Conservation (phyloP, 2,888 invertebrate species). For the Atethmia centrago region DNA sequence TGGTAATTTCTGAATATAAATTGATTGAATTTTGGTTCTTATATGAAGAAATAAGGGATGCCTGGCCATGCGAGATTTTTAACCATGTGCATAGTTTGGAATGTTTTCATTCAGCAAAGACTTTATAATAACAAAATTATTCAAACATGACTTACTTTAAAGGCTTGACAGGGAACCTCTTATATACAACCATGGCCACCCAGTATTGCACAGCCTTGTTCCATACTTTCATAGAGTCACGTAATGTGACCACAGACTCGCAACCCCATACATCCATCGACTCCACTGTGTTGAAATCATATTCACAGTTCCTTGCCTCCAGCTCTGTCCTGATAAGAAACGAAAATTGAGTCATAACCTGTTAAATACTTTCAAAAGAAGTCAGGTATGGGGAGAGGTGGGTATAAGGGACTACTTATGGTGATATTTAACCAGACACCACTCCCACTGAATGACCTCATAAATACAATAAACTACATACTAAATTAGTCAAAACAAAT, state of each 20-base stretch:
- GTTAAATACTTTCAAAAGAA: too few relatives aligned
- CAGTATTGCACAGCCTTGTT: constrained; percentile 99
- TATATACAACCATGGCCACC: constrained; percentile 97
- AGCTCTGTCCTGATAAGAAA: constrained; percentile 78
- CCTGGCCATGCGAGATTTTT: background rate
- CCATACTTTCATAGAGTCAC: constrained; percentile 98
- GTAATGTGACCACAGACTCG: constrained; percentile 95
- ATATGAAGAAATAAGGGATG: too few relatives aligned
- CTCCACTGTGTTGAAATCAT: constrained; percentile 95
- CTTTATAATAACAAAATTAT: background rate
- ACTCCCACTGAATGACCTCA: background rate
- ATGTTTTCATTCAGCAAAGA: background rate
- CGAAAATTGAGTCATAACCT: background rate
- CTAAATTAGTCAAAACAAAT: background rate
- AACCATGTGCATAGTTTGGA: background rate
- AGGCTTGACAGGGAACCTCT: constrained; percentile 92
- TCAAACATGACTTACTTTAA: constrained; percentile 82
- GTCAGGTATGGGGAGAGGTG: background rate
- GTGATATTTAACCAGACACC: background rate
- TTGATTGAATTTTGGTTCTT: too few relatives aligned
- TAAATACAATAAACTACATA: background rate
- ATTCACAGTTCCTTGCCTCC: constrained; percentile 87
- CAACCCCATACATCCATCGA: constrained; percentile 96
- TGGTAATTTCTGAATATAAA: too few relatives aligned
- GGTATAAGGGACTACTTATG: background rate